These are phyloP conservation scores for Fragum sueziense DNA, from an alignment of 2,888 invertebrate genomes.

Conservation along the genomic window DNA sequence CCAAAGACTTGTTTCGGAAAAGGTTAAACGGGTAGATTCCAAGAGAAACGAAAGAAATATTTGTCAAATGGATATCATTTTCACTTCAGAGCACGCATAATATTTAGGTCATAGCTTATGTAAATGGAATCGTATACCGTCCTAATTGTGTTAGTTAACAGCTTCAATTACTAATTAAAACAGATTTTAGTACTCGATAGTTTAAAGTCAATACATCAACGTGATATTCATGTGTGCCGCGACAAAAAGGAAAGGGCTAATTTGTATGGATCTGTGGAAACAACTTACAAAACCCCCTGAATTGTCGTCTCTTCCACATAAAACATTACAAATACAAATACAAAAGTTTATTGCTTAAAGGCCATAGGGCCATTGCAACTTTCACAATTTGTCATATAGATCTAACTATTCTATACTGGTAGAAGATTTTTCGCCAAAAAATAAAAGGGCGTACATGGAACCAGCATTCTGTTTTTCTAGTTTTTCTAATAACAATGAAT, in stretches of 20 bases:
- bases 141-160: background rate
- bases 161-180: background rate
- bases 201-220: background rate
- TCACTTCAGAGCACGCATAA: background rate
- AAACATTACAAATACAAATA: background rate
- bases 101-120: background rate
- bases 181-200: background rate
- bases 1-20: no score
- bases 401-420: no score
- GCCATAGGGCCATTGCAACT: background rate
- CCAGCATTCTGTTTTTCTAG: no score
- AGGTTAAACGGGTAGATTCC: no score
- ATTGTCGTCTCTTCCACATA: background rate
- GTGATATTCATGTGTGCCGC: background rate
- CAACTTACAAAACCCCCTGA: background rate
- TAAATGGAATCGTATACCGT: background rate
- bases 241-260: background rate
- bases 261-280: no score
- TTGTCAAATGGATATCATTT: no score
- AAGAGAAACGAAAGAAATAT: no score
- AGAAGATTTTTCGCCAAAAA: no score
- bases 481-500: no score
- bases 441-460: no score
- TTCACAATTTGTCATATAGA: background rate
- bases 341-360: background rate